These are phyloP conservation scores for Poecilia wingei DNA, from an alignment of 2,797 vertebrate genomes.

Conservation along the genomic window DNA sequence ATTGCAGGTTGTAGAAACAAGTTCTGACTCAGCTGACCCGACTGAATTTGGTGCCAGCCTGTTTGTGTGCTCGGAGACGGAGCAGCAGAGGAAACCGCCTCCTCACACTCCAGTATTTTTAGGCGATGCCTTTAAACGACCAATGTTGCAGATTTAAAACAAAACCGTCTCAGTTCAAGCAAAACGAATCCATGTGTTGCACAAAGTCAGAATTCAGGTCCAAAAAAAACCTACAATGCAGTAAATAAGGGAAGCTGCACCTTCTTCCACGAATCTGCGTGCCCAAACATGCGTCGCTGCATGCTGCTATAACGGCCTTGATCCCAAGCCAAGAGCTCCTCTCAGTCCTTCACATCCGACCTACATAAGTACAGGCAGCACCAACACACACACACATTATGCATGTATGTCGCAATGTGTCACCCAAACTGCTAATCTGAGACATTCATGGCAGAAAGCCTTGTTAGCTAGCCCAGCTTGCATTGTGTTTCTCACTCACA, in stretches of 20 bases:
- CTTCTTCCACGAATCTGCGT: constrained; percentile 41
- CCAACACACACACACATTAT: not conserved
- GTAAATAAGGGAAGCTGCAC: constrained; percentile 29
- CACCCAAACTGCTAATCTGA: constrained; percentile 13
- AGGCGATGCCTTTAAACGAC: not conserved
- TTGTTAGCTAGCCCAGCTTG: constrained; percentile 12
- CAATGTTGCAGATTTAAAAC: not conserved
- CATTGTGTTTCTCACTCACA: constrained; percentile 20
- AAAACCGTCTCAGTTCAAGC: not conserved
- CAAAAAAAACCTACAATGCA: constrained; percentile 7
- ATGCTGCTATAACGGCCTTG: not conserved
- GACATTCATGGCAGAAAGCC: constrained; percentile 11
- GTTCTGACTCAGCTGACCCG: constrained; percentile 12
- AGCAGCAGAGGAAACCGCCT: constrained; percentile 43
- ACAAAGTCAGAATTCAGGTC: constrained; percentile 20
- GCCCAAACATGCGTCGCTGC: constrained; percentile 48
- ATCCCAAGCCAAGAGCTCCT: constrained; percentile 17
- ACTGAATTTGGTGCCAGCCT: constrained; percentile 25
- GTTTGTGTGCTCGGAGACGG: constrained; percentile 2
- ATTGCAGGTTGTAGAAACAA: not conserved
- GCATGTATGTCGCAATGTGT: not conserved
- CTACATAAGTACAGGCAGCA: constrained; percentile 9
- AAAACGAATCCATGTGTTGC: constrained; percentile 41
- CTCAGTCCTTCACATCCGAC: constrained; percentile 9
- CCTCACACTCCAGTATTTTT: constrained; percentile 22